Conservation (phyloP, 2,113 vertebrate species). For the Sterrhoptilus dennistouni region DNA sequence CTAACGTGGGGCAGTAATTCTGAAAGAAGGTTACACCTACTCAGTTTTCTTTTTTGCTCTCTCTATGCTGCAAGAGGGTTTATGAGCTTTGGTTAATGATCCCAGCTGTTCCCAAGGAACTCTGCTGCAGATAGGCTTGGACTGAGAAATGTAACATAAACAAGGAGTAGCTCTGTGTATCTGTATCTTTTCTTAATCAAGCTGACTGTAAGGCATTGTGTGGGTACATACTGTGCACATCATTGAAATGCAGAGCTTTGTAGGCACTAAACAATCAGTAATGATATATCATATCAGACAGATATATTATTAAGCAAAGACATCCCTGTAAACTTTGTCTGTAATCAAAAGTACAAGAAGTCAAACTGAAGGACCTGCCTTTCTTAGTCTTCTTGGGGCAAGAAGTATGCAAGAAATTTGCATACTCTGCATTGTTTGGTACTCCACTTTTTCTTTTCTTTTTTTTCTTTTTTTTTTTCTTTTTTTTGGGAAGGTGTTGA, state of each 20-base stretch:
- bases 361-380: neutral
- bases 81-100: constrained; percentile 46
- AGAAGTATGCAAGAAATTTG: neutral
- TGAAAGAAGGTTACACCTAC: constrained; percentile 42
- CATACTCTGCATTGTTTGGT: neutral
- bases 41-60: constrained; percentile 43
- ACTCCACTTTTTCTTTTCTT: neutral
- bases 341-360: neutral
- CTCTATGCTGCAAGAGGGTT: neutral
- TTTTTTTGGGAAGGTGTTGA: neutral
- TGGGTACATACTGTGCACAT: neutral
- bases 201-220: neutral
- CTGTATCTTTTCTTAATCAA: neutral
- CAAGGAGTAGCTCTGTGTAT: neutral
- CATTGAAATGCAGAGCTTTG: neutral
- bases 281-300: neutral
- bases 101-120: constrained; percentile 11
- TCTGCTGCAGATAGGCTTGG: neutral
- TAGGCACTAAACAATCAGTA: neutral
- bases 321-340: neutral
- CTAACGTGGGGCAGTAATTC: constrained; percentile 53
- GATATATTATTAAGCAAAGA: neutral
- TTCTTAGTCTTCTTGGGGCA: neutral
- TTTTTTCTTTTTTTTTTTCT: neutral
- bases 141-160: neutral